These are phyloP conservation scores for Sphaeramia orbicularis DNA, from an alignment of 2,797 vertebrate genomes.

Conservation along the genomic window DNA sequence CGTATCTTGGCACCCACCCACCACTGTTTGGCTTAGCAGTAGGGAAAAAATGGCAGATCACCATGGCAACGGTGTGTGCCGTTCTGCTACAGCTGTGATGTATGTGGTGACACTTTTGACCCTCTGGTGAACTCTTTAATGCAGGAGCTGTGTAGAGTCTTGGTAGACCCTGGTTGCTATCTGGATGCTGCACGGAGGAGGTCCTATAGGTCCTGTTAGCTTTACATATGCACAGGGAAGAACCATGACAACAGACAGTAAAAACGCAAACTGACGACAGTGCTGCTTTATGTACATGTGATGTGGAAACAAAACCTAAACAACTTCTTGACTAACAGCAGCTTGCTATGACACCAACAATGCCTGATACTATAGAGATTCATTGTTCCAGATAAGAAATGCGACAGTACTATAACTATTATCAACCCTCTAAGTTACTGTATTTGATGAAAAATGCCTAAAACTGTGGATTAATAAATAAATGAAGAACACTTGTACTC, in stretches of 20 bases:
- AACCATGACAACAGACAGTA: slow-evolving; percentile 37
- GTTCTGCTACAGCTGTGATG: slow-evolving; percentile 85
- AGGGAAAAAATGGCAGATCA: slow-evolving; percentile 71
- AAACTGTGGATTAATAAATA: no score
- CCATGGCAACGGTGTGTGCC: slow-evolving; percentile 80
- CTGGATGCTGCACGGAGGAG: slow-evolving; percentile 31
- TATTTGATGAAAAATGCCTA: no score
- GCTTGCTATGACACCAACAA: slow-evolving; percentile 24
- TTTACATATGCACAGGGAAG: slow-evolving; percentile 14
- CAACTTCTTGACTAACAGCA: slow-evolving; percentile 20
- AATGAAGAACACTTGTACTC: no score
- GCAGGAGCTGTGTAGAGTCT: slow-evolving; percentile 59
- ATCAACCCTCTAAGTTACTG: no score
- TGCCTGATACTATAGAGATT: slow-evolving; percentile 1
- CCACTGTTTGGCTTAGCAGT: slow-evolving; percentile 76
- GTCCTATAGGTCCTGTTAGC: slow-evolving; percentile 28
- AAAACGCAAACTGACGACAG: slow-evolving; percentile 16
- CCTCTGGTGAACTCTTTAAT: slow-evolving; percentile 79
- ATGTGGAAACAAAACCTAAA: slow-evolving; percentile 34
- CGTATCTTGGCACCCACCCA: slow-evolving; percentile 71
- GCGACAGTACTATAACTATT: no score
- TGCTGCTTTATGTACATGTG: slow-evolving; percentile 19
- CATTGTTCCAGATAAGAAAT: background rate
- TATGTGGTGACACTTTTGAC: slow-evolving; percentile 85
- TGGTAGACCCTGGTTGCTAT: slow-evolving; percentile 40